Conservation (phyloP, 2,797 vertebrate genomes). For the Cirrhinus molitorella region DNA sequence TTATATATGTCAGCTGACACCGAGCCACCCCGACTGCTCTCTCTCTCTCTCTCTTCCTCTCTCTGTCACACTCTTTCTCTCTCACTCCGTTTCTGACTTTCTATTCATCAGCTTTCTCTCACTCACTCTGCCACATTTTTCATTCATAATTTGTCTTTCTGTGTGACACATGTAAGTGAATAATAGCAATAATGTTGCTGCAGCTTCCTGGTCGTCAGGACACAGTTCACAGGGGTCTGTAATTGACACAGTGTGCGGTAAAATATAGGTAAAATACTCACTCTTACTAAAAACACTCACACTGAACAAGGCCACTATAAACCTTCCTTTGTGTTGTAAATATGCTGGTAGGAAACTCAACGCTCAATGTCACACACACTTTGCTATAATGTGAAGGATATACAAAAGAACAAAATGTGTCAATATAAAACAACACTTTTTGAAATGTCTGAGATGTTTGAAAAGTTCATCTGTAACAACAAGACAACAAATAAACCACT, state of each 20-base stretch:
- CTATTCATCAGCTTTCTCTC: slow-evolving; percentile 8
- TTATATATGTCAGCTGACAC: slow-evolving; percentile 85
- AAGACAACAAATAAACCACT: not conserved
- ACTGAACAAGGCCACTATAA: not conserved
- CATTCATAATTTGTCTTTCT: slow-evolving; percentile 48
- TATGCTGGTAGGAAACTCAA: not conserved
- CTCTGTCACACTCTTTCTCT: not conserved
- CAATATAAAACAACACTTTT: not conserved
- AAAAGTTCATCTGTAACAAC: not conserved
- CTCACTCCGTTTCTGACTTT: slow-evolving; percentile 29
- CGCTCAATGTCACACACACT: not conserved
- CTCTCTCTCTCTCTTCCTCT: slow-evolving; percentile 26
- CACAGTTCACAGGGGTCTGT: slow-evolving; percentile 3
- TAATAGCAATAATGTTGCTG: slow-evolving; percentile 2
- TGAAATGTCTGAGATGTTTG: not conserved
- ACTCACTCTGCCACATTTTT: slow-evolving; percentile 1
- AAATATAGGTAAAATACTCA: slow-evolving; percentile 28
- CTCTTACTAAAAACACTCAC: not conserved
- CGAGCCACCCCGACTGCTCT: slow-evolving; percentile 72
- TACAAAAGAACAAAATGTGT: not conserved
- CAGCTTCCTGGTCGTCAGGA: slow-evolving; percentile 12
- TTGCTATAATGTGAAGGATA: not conserved
- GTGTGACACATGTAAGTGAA: slow-evolving; percentile 34
- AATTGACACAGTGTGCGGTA: not conserved
- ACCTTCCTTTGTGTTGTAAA: slow-evolving; percentile 1